Evolutionary conservation across 2,888 invertebrate species (phyloP).

Genomic region (Ernsta delagoae): DNA sequence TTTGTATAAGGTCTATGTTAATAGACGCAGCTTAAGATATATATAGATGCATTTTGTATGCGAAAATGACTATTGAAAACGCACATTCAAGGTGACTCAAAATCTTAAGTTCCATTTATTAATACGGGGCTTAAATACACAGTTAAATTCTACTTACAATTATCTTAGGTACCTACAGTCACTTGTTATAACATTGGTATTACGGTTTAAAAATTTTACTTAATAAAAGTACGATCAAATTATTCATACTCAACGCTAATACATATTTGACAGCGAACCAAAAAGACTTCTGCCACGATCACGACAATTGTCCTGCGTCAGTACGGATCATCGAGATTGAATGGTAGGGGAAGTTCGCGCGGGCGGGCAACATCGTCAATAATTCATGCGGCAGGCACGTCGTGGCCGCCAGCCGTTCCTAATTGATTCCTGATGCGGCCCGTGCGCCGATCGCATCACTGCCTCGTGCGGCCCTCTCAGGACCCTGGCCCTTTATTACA

Average conservation of each 20-base stretch:
- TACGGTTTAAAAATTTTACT: no score
- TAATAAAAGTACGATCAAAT: neutral
- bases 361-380: slow-evolving; percentile 71
- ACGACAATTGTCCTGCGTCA: neutral
- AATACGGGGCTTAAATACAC: no score
- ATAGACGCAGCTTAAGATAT: no score
- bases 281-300: slow-evolving; percentile 2
- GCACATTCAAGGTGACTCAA: no score
- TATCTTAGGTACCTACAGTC: no score
- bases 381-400: slow-evolving; percentile 82
- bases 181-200: no score
- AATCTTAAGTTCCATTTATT: no score
- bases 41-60: no score
- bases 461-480: slow-evolving; percentile 73
- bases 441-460: slow-evolving; percentile 80
- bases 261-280: neutral
- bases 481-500: slow-evolving; percentile 78
- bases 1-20: no score
- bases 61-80: no score
- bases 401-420: slow-evolving; percentile 78
- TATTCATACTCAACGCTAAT: neutral
- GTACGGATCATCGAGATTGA: slow-evolving; percentile 52
- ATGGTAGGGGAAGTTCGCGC: slow-evolving; percentile 55
- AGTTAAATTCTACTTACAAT: no score
- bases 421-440: slow-evolving; percentile 83